These are phyloP conservation scores for Cryptophagus acutangulus DNA, from an alignment of 2,888 invertebrate genomes.

Conservation along the genomic window DNA sequence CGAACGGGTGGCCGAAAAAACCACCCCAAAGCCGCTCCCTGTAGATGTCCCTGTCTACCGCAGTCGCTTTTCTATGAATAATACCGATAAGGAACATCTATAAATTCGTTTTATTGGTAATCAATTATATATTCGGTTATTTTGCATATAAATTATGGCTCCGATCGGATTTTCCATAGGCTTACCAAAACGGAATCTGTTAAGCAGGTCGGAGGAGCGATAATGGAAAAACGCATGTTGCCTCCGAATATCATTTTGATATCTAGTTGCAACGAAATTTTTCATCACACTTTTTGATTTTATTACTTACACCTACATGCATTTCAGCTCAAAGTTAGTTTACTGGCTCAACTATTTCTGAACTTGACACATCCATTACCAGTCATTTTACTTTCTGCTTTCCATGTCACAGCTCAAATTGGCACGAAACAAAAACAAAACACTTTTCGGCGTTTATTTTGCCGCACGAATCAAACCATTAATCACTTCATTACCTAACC, in stretches of 20 bases:
- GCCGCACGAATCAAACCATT: no score
- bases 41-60: slow-evolving; percentile 37
- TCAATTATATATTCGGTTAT: slow-evolving; percentile 33
- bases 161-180: not conserved
- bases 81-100: slow-evolving; percentile 37
- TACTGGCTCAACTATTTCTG: slow-evolving; percentile 14
- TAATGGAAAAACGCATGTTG: no score
- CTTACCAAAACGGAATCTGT: no score
- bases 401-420: no score
- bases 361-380: slow-evolving; percentile 22
- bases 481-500: no score
- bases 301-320: slow-evolving; percentile 1
- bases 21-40: slow-evolving; percentile 30
- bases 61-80: slow-evolving; percentile 38
- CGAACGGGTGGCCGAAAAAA: slow-evolving; percentile 11
- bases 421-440: no score
- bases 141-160: slow-evolving; percentile 29
- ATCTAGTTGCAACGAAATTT: no score
- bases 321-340: slow-evolving; percentile 8
- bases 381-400: slow-evolving; percentile 13
- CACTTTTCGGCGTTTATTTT: no score
- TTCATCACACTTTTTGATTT: slow-evolving; percentile 1
- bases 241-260: no score
- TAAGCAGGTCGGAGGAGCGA: no score
- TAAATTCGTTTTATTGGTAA: slow-evolving; percentile 39